Conservation (phyloP, 2,113 vertebrate genomes). For the Halichoerus grypus region DNA sequence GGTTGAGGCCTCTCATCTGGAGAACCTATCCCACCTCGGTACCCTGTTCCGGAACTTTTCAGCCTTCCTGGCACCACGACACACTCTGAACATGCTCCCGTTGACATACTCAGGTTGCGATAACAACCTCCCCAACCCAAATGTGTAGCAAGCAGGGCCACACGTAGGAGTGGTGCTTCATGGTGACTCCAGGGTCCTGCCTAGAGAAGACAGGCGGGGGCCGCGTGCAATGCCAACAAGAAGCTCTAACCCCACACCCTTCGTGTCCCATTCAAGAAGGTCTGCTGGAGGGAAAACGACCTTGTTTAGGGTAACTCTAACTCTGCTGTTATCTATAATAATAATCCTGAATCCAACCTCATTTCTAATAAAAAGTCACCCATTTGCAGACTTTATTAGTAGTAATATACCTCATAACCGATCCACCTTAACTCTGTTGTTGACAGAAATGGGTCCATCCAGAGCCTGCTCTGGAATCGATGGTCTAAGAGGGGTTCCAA, state of each 20-base stretch:
- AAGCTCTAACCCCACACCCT: not conserved
- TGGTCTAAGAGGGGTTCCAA: not conserved
- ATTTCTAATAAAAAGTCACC: not conserved
- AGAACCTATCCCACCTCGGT: not conserved
- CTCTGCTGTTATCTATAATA: not conserved
- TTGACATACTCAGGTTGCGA: not conserved
- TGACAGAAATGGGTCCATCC: not conserved
- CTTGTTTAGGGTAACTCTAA: not conserved
- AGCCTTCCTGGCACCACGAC: not conserved
- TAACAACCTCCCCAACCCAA: not conserved
- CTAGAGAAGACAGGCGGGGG: not conserved
- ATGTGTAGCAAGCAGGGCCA: not conserved
- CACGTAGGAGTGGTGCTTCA: not conserved
- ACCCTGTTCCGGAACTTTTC: not conserved
- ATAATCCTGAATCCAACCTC: not conserved
- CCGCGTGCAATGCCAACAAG: not conserved
- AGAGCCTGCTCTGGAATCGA: not conserved
- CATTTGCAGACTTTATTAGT: not conserved
- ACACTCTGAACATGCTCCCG: not conserved
- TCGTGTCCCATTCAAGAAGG: conserved; percentile 6
- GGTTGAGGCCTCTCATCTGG: not conserved
- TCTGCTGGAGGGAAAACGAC: not conserved
- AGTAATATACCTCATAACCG: not conserved
- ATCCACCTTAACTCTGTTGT: not conserved
- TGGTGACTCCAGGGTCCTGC: not conserved